A percentile compares a stretch with the other conserved stretches of the same genome.
phyloP scores from a whole-genome alignment of 1,140 invertebrate species.

The Penaeus indicus region DNA sequence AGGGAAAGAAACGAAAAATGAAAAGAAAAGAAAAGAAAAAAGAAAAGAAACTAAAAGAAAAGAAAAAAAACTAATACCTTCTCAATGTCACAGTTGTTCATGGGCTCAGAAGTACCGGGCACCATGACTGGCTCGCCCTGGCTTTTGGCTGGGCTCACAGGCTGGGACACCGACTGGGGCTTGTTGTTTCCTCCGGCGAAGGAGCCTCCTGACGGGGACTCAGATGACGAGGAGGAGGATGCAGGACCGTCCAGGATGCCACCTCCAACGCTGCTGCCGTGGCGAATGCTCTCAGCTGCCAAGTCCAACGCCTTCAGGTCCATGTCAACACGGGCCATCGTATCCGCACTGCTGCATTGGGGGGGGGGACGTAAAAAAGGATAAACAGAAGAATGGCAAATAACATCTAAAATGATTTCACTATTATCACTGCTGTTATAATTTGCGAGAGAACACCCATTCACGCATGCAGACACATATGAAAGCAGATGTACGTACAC shows the following conservation, averaged over 20 bases:
- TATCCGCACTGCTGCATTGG: conserved; percentile 38
- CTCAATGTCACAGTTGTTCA: conserved; percentile 41
- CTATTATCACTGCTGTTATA: neutral
- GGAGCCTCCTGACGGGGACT: neutral
- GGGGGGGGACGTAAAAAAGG: neutral
- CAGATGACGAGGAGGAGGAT: neutral
- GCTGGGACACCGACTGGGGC: conserved; percentile 52
- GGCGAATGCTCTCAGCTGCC: conserved; percentile 62
- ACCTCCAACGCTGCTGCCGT: conserved; percentile 13
- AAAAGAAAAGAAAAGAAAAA: no score
- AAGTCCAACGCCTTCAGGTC: conserved; percentile 64
- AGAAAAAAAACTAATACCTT: conserved; percentile 24
- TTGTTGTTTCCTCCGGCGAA: neutral
- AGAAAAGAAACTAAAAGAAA: neutral
- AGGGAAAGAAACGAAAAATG: neutral
- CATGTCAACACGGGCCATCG: conserved; percentile 56
- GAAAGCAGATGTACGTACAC: no score
- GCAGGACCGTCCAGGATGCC: conserved; percentile 28
- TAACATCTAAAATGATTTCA: neutral
- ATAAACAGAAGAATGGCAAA: neutral
- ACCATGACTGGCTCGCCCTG: conserved; percentile 5
- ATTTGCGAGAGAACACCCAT: no score
- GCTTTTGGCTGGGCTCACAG: conserved; percentile 62
- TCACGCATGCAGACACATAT: no score
- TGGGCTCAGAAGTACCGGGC: conserved; percentile 7